Percentiles rank a stretch among this genome's conserved stretches.
Evolutionary conservation across 2,113 vertebrate genomes (phyloP).

Genomic region (Calonectris borealis): DNA sequence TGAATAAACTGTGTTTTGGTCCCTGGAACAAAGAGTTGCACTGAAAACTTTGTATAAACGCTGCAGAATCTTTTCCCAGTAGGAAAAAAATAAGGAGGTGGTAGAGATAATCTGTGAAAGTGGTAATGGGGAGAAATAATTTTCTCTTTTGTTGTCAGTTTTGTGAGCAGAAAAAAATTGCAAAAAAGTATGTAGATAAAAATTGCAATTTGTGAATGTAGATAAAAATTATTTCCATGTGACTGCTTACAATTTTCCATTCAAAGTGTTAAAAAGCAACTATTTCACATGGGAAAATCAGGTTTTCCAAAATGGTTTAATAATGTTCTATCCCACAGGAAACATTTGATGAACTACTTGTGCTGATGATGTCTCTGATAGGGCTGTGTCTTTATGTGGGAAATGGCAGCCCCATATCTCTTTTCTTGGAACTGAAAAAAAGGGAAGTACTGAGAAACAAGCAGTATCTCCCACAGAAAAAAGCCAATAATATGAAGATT

Average conservation of each 20-base stretch:
- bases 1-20: background rate
- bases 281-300: background rate
- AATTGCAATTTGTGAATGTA: background rate
- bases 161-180: background rate
- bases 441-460: background rate
- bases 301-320: background rate
- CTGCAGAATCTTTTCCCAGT: background rate
- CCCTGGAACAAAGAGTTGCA: background rate
- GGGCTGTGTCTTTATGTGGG: background rate
- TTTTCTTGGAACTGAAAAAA: background rate
- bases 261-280: background rate
- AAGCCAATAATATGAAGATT: background rate
- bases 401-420: background rate
- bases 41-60: background rate
- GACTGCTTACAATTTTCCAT: background rate
- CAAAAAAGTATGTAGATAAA: background rate
- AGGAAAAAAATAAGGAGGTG: background rate
- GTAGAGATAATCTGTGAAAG: background rate
- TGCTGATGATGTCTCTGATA: background rate
- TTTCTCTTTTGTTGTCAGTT: background rate
- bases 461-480: background rate
- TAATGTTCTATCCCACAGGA: background rate
- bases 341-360: background rate
- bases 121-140: background rate
- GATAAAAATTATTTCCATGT: background rate